Base-by-base conservation (phyloP, 2,797 vertebrate species). In the Rachycentron canadum region DNA sequence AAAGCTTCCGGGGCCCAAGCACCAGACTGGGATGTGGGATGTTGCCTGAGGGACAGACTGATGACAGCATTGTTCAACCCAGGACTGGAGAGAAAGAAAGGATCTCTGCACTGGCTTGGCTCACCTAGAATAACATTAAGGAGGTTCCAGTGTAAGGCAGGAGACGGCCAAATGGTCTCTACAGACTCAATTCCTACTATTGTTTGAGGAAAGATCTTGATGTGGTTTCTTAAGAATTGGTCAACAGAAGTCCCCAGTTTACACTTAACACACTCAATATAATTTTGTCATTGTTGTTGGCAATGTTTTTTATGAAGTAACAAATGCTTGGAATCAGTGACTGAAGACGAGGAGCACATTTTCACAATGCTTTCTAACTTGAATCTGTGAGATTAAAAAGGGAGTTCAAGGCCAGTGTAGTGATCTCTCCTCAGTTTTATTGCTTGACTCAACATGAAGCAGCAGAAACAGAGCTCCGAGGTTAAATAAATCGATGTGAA, bases 31-130 rank as follows among this genome's bases (percentile, higher is more conserved):
- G 61, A 70, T 25, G 77, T 69, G 60, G 60, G 63, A 12, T 67
- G 23, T 41, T 53, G n/a, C 32, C 63, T 65, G 61, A 79, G 49
- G 50, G 66, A 63, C 0, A 6, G 32, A 65, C 26, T 64, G 85
- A 78, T 76, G 77, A 88, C 82, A 82, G 69, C 25, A 69, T 40
- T 71, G 64, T 78, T 88, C 72, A 83, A 50, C 56, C 40, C 7
- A 59, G 0, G 14, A 7, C 52, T 7, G 17, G 34, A 36, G 25
- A 38, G 23, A 38, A 32, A 65, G 40, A 73, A 50, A 36, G 45
- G 16, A 30, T 45, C 57, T 61, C 34, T 17, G 16, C 14, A 32
- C 16, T 23, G 7, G 1, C 43, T 34, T 3, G 16, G 26, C 30
- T 34, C 34, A 13, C 0, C 12, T 30, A 25, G 21, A 72, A 52